phyloP scores from a whole-genome alignment of 2,888 invertebrate genomes.

The Iselma pallidipennis region DNA sequence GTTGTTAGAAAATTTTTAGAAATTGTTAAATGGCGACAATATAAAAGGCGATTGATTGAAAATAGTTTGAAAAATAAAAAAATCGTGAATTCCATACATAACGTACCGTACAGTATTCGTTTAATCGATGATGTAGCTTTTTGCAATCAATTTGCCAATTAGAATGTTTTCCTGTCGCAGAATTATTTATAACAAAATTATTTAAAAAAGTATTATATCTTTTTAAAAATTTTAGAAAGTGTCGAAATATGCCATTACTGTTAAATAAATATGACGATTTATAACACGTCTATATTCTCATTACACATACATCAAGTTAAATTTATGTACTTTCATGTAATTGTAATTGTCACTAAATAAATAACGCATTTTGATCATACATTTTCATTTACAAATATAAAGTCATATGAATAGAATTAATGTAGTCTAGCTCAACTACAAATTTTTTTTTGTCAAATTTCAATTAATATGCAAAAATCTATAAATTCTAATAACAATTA shows the following conservation, averaged over 20 bases:
- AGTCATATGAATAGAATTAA: background rate
- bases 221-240: constrained; percentile 8
- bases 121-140: constrained; percentile 57
- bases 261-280: constrained; percentile 4
- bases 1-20: constrained; percentile 62
- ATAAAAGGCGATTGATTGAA: constrained; percentile 58
- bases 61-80: constrained; percentile 59
- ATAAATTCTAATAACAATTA: too few species aligned
- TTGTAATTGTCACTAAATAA: background rate
- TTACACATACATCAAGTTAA: background rate
- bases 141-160: constrained; percentile 33
- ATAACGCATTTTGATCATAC: background rate
- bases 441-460: too few species aligned
- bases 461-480: too few species aligned
- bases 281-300: constrained; percentile 1
- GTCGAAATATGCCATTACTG: constrained; percentile 4
- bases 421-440: background rate
- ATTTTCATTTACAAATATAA: constrained; percentile 3
- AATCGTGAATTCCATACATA: constrained; percentile 62
- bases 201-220: constrained; percentile 5
- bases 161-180: too few species aligned
- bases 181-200: constrained; percentile 32
- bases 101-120: constrained; percentile 68
- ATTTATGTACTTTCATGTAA: background rate
- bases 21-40: constrained; percentile 62